These are phyloP conservation scores for Toxotes jaculatrix DNA, from an alignment of 2,113 vertebrate species.

Conservation along the genomic window DNA sequence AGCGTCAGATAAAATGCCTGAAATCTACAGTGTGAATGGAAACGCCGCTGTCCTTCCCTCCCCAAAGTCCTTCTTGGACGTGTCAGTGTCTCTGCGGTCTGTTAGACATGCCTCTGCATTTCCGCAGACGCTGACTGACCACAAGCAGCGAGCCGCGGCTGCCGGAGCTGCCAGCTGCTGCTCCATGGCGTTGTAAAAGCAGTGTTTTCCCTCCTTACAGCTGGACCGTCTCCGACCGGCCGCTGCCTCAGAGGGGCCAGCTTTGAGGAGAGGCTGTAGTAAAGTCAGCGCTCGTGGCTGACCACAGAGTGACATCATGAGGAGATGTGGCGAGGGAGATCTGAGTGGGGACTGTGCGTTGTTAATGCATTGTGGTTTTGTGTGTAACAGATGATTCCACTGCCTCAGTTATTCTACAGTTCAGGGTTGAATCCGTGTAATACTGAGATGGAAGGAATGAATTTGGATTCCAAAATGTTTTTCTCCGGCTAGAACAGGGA, in stretches of 20 bases:
- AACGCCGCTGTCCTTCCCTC: not conserved
- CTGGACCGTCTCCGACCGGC: not conserved
- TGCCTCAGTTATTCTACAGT: constrained; percentile 19
- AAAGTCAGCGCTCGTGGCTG: constrained; percentile 13
- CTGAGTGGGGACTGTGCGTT: constrained; percentile 22
- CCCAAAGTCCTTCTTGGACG: constrained; percentile 14
- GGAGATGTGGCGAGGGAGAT: constrained; percentile 44
- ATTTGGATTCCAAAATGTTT: not conserved
- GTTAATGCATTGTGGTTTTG: constrained; percentile 17
- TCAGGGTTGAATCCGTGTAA: not conserved
- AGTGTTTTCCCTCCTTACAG: not conserved
- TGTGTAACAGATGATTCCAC: not conserved
- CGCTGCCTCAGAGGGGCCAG: not conserved
- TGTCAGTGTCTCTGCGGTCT: constrained; percentile 26
- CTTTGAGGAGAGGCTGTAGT: not conserved
- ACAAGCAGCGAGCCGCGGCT: constrained; percentile 9
- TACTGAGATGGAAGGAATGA: not conserved
- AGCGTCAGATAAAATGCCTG: not conserved
- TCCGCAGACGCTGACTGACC: constrained; percentile 42
- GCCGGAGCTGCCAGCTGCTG: not conserved
- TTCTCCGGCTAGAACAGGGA: not conserved
- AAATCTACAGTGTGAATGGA: not conserved
- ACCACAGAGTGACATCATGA: constrained; percentile 65
- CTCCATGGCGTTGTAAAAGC: not conserved
- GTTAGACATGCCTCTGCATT: constrained; percentile 40